A percentile compares a stretch with the other conserved stretches of the same genome.
Evolutionary conservation across 35 echinoderm and acorn worm species (phyloP).

Genomic region (Chiridota heheva): DNA sequence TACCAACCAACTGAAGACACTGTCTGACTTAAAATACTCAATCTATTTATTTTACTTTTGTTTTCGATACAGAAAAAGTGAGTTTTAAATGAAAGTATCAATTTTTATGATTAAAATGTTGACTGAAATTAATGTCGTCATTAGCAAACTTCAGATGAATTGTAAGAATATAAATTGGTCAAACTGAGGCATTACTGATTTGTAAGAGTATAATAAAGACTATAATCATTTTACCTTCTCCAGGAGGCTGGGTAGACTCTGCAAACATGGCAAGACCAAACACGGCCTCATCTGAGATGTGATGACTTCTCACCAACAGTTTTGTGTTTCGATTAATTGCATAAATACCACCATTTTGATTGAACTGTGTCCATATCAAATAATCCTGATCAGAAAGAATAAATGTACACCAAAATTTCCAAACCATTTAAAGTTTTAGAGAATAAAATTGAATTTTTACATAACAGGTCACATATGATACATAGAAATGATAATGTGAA

Average conservation of each 20-base stretch:
- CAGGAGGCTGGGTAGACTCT: constrained; percentile 26
- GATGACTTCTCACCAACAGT: constrained; percentile 2
- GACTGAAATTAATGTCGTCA: no score
- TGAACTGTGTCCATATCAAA: constrained; percentile 73
- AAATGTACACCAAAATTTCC: not conserved
- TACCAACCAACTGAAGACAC: no score
- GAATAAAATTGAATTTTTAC: not conserved
- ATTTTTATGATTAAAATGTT: no score
- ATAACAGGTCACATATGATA: not conserved
- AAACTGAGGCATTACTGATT: no score
- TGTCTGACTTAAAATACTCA: no score
- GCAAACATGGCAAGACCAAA: constrained; percentile 59
- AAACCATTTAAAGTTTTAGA: not conserved
- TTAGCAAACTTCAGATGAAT: no score
- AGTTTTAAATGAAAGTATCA: no score
- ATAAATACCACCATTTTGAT: constrained; percentile 53
- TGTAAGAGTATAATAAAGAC: no score
- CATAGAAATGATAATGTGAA: no score
- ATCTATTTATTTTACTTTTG: no score
- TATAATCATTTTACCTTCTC: constrained; percentile 60
- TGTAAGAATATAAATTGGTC: no score
- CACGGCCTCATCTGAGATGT: constrained; percentile 16
- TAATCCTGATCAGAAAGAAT: constrained; percentile 63
- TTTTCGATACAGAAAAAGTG: no score
- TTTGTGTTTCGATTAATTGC: constrained; percentile 51